Conservation (phyloP, 2,888 invertebrate species). For the Epirrhoe alternata region DNA sequence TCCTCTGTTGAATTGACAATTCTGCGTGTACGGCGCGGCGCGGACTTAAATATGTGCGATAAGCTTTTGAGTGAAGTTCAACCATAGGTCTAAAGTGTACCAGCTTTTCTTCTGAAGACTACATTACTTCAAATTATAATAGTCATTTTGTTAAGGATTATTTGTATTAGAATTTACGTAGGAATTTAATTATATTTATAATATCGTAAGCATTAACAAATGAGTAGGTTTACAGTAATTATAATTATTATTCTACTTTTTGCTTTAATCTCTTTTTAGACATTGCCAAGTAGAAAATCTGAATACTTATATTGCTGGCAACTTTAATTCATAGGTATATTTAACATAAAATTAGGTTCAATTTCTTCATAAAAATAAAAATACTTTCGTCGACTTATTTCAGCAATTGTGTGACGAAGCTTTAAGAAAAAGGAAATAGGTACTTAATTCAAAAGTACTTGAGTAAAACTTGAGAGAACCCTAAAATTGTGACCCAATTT, state of each 20-base stretch:
- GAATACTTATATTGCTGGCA: no score
- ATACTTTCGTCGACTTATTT: background rate
- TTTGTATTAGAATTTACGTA: slow-evolving; percentile 19
- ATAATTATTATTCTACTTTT: no score
- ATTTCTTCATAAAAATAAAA: no score
- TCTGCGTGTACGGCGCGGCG: no score
- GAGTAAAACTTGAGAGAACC: background rate
- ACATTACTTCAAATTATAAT: slow-evolving; percentile 5
- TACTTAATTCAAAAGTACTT: background rate
- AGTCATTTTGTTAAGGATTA: slow-evolving; percentile 11
- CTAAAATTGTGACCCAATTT: slow-evolving; percentile 11
- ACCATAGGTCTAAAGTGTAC: no score
- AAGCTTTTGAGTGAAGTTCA: no score
- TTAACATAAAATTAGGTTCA: no score
- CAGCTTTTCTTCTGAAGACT: slow-evolving; percentile 7
- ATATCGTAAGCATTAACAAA: background rate
- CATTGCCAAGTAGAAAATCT: no score
- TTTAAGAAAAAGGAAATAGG: background rate
- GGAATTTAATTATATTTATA: background rate
- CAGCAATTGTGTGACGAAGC: background rate
- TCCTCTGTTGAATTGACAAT: no score
- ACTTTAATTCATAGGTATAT: no score
- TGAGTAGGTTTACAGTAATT: background rate
- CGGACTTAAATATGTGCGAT: no score
- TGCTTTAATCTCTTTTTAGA: no score